These are phyloP conservation scores for Hedychridium roseum DNA, from an alignment of 2,888 invertebrate genomes.

Conservation along the genomic window DNA sequence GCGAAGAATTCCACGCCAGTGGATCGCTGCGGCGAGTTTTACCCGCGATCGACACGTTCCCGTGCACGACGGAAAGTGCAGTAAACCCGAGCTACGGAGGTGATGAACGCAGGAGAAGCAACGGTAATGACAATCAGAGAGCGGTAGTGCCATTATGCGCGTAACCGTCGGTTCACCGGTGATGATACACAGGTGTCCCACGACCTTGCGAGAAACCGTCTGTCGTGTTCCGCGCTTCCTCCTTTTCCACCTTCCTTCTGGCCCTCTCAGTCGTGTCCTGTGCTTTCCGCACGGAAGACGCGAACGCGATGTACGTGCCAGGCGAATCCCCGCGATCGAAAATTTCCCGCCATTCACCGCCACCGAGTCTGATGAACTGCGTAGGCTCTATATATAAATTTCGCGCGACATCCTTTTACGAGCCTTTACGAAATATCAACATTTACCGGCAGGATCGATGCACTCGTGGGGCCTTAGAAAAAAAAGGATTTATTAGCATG, in stretches of 20 bases:
- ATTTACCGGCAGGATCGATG: no score
- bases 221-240: no score
- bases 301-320: background rate
- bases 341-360: constrained; percentile 9
- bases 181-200: constrained; percentile 41
- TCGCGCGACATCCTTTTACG: constrained; percentile 1
- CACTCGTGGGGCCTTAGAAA: no score
- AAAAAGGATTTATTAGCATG: no score
- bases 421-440: no score
- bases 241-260: background rate
- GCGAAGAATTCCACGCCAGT: no score
- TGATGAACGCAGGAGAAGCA: constrained; percentile 45
- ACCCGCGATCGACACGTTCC: constrained; percentile 30
- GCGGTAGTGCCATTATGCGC: constrained; percentile 44
- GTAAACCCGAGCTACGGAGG: constrained; percentile 30
- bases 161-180: constrained; percentile 32
- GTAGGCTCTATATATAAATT: no score
- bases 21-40: constrained; percentile 10
- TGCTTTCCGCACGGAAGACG: background rate
- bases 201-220: constrained; percentile 49
- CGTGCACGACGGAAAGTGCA: constrained; percentile 14
- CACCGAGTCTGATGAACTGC: no score
- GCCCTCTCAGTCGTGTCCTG: background rate
- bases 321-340: background rate
- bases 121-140: constrained; percentile 55